These are phyloP conservation scores for Ramphastos sulfuratus DNA, from an alignment of 2,113 vertebrate species.

Conservation along the genomic window DNA sequence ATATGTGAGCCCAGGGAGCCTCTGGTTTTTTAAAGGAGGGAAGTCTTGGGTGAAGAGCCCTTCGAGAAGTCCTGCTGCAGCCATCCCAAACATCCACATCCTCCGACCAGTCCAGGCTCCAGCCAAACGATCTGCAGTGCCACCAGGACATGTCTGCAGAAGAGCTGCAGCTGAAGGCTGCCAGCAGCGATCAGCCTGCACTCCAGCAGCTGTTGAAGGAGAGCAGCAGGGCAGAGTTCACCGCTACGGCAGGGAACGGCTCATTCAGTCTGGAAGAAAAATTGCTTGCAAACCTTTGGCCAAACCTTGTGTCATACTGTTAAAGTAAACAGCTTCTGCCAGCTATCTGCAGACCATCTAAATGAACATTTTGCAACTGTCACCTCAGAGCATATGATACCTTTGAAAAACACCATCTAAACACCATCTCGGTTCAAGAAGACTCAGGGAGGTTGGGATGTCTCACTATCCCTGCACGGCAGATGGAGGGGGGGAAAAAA, in stretches of 20 bases:
- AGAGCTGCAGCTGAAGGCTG: not conserved
- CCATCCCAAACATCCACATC: not conserved
- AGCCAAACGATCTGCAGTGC: not conserved
- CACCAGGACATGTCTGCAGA: not conserved
- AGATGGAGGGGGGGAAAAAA: too few species aligned
- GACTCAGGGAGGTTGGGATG: not conserved
- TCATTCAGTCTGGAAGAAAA: not conserved
- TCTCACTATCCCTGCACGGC: not conserved
- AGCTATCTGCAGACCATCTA: not conserved
- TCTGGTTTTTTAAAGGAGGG: not conserved
- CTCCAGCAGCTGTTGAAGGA: accelerated
- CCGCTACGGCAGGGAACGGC: accelerated
- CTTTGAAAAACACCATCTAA: not conserved
- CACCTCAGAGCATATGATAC: not conserved
- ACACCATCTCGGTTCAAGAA: not conserved
- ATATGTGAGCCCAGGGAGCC: not conserved
- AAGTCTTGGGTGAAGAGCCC: not conserved
- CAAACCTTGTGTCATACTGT: not conserved
- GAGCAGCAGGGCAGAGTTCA: not conserved
- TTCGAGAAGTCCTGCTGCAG: accelerated
- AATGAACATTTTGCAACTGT: not conserved
- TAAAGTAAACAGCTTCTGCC: not conserved
- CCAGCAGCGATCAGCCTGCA: accelerated
- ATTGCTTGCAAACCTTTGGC: not conserved
- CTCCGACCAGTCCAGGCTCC: accelerated